Evolutionary conservation across 2,113 vertebrate genomes (phyloP).

Genomic region (Glaucomys volans): DNA sequence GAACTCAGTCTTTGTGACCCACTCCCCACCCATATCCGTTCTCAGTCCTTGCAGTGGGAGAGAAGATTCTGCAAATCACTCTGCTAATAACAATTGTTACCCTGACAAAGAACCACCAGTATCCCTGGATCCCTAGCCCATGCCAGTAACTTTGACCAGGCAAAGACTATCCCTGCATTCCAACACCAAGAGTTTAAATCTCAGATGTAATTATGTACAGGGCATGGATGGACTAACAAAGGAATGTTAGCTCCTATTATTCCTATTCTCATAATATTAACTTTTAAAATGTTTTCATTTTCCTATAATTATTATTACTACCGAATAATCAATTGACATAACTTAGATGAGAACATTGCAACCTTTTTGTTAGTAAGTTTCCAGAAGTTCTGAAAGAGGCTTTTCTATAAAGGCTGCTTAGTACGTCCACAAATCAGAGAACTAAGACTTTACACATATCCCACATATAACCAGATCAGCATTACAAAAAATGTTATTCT

Average conservation of each 20-base stretch:
- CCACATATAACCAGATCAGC: not conserved
- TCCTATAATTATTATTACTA: slow-evolving; percentile 50
- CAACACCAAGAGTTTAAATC: slow-evolving; percentile 30
- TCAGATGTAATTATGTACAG: not conserved
- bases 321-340: not conserved
- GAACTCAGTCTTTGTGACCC: slow-evolving; percentile 38
- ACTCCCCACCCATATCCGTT: slow-evolving; percentile 21
- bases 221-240: not conserved
- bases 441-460: not conserved
- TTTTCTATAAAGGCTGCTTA: not conserved
- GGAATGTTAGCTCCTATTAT: not conserved
- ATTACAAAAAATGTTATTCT: not conserved
- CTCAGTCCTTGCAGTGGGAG: slow-evolving; percentile 27
- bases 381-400: slow-evolving; percentile 3
- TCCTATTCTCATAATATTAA: slow-evolving; percentile 56
- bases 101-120: slow-evolving; percentile 12
- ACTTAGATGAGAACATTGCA: not conserved
- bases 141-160: not conserved
- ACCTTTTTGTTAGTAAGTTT: not conserved
- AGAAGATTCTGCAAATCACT: slow-evolving; percentile 23
- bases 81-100: slow-evolving; percentile 22
- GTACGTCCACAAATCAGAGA: not conserved
- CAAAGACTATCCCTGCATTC: not conserved
- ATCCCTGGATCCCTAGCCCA: not conserved
- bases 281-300: slow-evolving; percentile 38